A percentile compares a stretch with the other conserved stretches of the same genome.
phyloP scores from a whole-genome alignment of 2,888 invertebrate genomes.

The Meteorus cinctellus region DNA sequence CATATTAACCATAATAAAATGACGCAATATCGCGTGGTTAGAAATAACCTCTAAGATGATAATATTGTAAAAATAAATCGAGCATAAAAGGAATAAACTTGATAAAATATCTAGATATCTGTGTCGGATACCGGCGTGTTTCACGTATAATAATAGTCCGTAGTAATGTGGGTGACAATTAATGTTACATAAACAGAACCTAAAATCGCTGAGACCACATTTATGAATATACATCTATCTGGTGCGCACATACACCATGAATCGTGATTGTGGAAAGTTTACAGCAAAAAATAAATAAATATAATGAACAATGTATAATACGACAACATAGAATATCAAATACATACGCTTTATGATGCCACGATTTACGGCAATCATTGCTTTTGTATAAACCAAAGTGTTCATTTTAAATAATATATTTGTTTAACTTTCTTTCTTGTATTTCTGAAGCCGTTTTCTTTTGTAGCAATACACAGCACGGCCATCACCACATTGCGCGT shows the following conservation, averaged over 20 bases:
- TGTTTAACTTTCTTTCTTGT: slow-evolving; percentile 27
- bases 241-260: neutral
- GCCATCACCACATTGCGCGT: slow-evolving; percentile 53
- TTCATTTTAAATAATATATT: slow-evolving; percentile 60
- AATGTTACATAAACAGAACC: slow-evolving; percentile 19
- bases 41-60: neutral
- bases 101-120: neutral
- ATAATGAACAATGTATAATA: slow-evolving; percentile 12
- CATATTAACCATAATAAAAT: neutral
- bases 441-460: slow-evolving; percentile 51
- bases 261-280: neutral
- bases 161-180: slow-evolving; percentile 1
- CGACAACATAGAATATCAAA: slow-evolving; percentile 24
- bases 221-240: neutral
- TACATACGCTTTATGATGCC: slow-evolving; percentile 63
- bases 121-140: slow-evolving; percentile 18
- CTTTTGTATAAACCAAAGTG: slow-evolving; percentile 62
- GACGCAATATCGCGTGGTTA: neutral
- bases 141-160: slow-evolving; percentile 28
- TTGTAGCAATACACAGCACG: slow-evolving; percentile 55
- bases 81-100: neutral
- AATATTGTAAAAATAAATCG: neutral
- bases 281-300: slow-evolving; percentile 25
- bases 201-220: slow-evolving; percentile 12
- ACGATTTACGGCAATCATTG: slow-evolving; percentile 57